Percentiles rank a stretch among this genome's conserved stretches.
Conservation (phyloP, 2,797 vertebrate species). For the Botia kubotai region DNA sequence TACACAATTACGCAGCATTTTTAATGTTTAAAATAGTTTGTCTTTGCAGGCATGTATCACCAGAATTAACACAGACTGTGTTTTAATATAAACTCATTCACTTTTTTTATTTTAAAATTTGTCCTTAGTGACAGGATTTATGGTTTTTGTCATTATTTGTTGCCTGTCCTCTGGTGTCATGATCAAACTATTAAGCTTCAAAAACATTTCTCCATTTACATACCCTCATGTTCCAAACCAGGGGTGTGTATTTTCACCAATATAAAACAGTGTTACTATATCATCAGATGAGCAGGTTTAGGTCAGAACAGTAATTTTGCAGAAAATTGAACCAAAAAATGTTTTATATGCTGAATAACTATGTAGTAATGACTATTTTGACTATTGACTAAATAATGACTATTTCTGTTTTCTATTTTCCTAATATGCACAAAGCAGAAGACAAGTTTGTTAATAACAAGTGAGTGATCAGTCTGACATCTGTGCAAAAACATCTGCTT, state of each 20-base stretch:
- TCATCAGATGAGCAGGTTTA: background rate
- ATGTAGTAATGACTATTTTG: background rate
- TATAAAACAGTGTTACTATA: too few relatives aligned
- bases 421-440: background rate
- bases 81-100: too few relatives aligned
- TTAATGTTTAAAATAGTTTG: too few relatives aligned
- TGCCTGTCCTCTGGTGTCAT: too few relatives aligned
- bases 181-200: too few relatives aligned
- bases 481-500: constrained; percentile 4
- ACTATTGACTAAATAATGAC: too few relatives aligned
- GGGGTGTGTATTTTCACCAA: background rate
- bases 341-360: background rate
- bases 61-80: background rate
- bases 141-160: too few relatives aligned
- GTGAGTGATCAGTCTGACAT: background rate
- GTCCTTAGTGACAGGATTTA: background rate
- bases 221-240: background rate
- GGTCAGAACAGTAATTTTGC: background rate
- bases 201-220: background rate
- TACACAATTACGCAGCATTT: background rate
- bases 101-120: background rate
- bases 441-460: background rate
- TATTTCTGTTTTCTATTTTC: background rate
- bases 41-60: background rate
- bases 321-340: background rate